Conservation (phyloP, 2,113 vertebrate genomes). For the Petromus typicus region DNA sequence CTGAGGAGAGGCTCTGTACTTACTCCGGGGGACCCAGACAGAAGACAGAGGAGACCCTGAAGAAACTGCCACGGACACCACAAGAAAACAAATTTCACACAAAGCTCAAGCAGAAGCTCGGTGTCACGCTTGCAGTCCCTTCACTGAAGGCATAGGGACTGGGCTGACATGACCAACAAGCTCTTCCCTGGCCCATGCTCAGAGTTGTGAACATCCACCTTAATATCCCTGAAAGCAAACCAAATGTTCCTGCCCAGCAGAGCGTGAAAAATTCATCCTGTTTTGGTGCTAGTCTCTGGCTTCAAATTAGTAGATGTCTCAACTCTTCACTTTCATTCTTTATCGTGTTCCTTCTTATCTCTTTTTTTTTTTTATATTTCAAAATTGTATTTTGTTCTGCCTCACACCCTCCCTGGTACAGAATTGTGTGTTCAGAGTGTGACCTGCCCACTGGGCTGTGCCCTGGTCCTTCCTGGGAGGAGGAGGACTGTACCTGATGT, state of each 20-base stretch:
- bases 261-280: slow-evolving; percentile 60
- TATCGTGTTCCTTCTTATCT: slow-evolving; percentile 63
- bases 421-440: rapidly evolving
- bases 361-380: slow-evolving; percentile 54
- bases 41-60: background rate
- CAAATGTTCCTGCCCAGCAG: slow-evolving; percentile 67
- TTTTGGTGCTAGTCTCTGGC: background rate
- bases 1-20: background rate
- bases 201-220: background rate
- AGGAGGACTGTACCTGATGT: background rate
- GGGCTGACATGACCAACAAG: rapidly evolving
- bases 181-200: background rate
- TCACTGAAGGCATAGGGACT: rapidly evolving
- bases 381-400: slow-evolving; percentile 27
- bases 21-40: too few species aligned
- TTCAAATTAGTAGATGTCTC: background rate
- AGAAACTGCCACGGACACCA: background rate
- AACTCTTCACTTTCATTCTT: background rate
- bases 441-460: rapidly evolving
- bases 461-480: background rate
- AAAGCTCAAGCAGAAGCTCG: rapidly evolving
- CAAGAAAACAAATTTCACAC: background rate
- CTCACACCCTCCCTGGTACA: rapidly evolving
- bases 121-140: rapidly evolving
- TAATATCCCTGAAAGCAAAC: slow-evolving; percentile 9